phyloP scores from a whole-genome alignment of 2,888 invertebrate genomes.

The Tuberolachnus salignus region DNA sequence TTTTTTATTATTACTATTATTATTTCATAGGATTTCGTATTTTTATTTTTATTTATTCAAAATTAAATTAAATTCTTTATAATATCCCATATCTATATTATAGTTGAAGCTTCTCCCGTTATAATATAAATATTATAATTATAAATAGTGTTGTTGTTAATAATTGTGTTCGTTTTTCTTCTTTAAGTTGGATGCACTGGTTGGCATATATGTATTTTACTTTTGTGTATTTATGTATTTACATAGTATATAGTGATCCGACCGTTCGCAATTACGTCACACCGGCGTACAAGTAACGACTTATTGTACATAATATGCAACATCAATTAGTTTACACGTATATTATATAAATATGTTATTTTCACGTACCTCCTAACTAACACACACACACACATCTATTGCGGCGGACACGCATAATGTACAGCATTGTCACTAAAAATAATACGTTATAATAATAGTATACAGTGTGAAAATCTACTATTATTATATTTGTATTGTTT shows the following conservation, averaged over 20 bases:
- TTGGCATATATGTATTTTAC: constrained; percentile 2
- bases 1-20: not conserved
- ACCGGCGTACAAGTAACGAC: constrained; percentile 4
- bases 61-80: not conserved
- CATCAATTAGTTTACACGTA: constrained; percentile 8
- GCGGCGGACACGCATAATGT: not conserved
- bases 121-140: not conserved
- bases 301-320: constrained; percentile 31
- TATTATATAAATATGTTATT: constrained; percentile 13
- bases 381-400: too few relatives aligned
- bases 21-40: not conserved
- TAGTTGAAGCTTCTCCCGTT: not conserved
- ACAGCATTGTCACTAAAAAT: too few relatives aligned
- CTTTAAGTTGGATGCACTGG: constrained; percentile 31
- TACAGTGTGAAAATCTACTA: too few relatives aligned
- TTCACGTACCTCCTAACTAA: constrained; percentile 22
- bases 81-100: too few relatives aligned
- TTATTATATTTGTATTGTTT: too few relatives aligned
- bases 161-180: not conserved
- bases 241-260: constrained; percentile 17
- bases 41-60: not conserved
- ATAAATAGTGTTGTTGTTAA: not conserved
- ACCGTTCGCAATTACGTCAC: constrained; percentile 42
- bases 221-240: not conserved
- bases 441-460: too few relatives aligned